Evolutionary conservation across 2,113 vertebrate species (phyloP).

Genomic region (Mus pahari): DNA sequence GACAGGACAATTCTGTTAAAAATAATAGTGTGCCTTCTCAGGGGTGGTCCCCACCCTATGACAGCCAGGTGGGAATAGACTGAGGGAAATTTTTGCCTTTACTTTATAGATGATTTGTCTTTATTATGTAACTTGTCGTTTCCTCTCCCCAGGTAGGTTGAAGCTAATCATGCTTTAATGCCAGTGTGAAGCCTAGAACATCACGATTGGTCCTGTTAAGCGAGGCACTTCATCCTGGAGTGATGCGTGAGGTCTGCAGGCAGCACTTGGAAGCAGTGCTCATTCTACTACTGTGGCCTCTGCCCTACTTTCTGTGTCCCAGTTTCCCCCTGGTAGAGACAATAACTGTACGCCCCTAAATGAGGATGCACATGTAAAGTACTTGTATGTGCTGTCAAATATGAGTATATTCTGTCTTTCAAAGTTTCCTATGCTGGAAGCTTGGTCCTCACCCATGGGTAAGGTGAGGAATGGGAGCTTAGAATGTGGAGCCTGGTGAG

Average conservation of each 20-base stretch:
- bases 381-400: neutral
- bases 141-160: neutral
- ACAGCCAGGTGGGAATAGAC: neutral
- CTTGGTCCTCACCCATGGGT: neutral
- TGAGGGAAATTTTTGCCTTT: neutral
- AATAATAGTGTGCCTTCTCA: neutral
- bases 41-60: no score
- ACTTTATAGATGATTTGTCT: conserved; percentile 58
- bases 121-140: conserved; percentile 18
- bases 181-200: neutral
- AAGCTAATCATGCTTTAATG: neutral
- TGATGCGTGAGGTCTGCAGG: neutral
- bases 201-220: neutral
- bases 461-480: neutral
- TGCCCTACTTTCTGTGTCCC: neutral
- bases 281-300: neutral
- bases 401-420: neutral
- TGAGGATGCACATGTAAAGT: neutral
- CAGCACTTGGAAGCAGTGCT: neutral
- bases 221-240: neutral
- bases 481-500: no score
- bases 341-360: neutral
- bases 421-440: neutral
- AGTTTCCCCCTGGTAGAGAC: neutral
- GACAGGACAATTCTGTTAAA: neutral